phyloP scores from a whole-genome alignment of 2,113 vertebrate species.

The Delphinus delphis region DNA sequence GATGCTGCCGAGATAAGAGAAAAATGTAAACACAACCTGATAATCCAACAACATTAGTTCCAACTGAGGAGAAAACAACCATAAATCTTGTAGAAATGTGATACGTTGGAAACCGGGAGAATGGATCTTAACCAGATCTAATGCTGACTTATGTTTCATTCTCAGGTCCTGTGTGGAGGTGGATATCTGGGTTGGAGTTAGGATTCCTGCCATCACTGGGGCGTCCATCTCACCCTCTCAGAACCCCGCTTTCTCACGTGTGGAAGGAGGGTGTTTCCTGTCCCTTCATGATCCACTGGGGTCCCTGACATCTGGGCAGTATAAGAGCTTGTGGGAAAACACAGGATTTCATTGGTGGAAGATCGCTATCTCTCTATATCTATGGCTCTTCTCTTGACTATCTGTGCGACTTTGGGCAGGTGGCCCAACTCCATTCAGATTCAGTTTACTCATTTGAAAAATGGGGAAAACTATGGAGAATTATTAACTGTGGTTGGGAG shows the following conservation, averaged over 20 bases:
- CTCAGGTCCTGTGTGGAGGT: too few relatives aligned
- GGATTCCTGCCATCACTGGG: neutral
- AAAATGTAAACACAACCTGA: slow-evolving; percentile 73
- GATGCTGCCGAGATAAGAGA: slow-evolving; percentile 67
- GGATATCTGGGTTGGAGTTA: neutral
- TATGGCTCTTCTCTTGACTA: neutral
- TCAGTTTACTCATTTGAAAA: neutral
- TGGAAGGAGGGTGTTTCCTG: neutral
- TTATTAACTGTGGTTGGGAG: neutral
- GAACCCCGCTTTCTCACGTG: neutral
- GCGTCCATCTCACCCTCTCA: neutral
- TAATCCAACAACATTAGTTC: slow-evolving; percentile 35
- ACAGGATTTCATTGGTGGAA: neutral
- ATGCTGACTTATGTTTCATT: neutral
- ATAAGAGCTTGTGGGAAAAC: neutral
- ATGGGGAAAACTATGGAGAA: neutral
- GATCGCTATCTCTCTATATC: neutral
- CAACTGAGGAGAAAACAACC: slow-evolving; percentile 29
- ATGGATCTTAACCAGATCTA: slow-evolving; percentile 4
- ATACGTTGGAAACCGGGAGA: neutral
- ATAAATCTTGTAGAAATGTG: slow-evolving; percentile 51
- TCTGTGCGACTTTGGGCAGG: neutral
- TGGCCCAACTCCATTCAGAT: neutral
- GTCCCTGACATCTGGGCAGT: neutral
- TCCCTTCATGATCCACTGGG: neutral